Evolutionary conservation across 2,797 vertebrate genomes (phyloP).

Genomic region (Spizella passerina): DNA sequence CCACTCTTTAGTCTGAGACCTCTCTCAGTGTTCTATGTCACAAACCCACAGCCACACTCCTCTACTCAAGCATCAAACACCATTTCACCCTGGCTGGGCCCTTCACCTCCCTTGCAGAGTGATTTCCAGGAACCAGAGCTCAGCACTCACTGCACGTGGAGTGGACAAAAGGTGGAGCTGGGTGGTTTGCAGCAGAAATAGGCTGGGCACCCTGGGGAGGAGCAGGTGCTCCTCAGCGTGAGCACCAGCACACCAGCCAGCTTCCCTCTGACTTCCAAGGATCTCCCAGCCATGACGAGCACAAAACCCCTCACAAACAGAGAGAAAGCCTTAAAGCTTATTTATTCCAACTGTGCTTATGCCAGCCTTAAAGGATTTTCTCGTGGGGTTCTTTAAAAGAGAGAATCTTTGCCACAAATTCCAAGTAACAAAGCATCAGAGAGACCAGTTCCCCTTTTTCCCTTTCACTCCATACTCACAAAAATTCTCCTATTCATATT

Average conservation of each 20-base stretch:
- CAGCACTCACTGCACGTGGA: rapidly evolving
- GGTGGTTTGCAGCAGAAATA: not conserved
- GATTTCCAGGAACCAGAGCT: not conserved
- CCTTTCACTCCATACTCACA: not conserved
- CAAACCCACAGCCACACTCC: rapidly evolving
- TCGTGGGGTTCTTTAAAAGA: not conserved
- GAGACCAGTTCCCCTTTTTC: not conserved
- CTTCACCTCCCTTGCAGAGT: not conserved
- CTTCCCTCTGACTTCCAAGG: not conserved
- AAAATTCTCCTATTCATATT: not conserved
- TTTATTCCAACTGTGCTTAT: not conserved
- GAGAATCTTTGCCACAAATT: not conserved
- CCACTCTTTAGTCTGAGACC: not conserved
- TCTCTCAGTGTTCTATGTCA: not conserved
- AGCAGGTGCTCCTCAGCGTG: not conserved
- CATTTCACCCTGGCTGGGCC: not conserved
- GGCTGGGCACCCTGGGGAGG: not conserved
- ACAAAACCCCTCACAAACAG: not conserved
- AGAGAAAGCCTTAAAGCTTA: not conserved
- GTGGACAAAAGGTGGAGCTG: rapidly evolving
- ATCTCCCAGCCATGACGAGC: not conserved
- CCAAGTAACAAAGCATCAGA: not conserved
- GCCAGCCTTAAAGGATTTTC: not conserved
- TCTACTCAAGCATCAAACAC: not conserved
- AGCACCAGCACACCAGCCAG: not conserved